phyloP scores from a whole-genome alignment of 2,888 invertebrate genomes.

The Drosophila lacicola region DNA sequence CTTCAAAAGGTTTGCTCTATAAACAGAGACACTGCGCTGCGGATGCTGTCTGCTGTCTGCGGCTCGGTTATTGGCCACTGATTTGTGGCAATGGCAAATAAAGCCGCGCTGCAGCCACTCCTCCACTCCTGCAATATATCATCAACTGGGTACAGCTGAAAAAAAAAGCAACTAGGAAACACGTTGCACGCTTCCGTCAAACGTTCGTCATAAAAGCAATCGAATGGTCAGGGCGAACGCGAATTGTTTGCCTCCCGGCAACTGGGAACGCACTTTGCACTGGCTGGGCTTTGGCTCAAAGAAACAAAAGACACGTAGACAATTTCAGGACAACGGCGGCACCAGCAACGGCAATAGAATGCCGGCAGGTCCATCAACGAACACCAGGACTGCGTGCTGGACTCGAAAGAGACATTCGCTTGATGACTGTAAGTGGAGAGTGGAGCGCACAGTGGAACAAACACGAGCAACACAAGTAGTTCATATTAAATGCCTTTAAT shows the following conservation, averaged over 20 bases:
- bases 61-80: slow-evolving; percentile 67
- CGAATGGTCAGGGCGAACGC: slow-evolving; percentile 34
- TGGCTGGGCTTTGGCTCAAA: neutral
- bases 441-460: slow-evolving; percentile 17
- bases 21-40: slow-evolving; percentile 34
- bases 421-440: slow-evolving; percentile 39
- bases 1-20: slow-evolving; percentile 64
- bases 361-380: slow-evolving; percentile 37
- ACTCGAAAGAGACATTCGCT: slow-evolving; percentile 63
- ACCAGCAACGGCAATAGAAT: slow-evolving; percentile 33
- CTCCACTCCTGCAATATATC: slow-evolving; percentile 45
- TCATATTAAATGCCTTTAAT: neutral
- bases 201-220: slow-evolving; percentile 61
- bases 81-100: slow-evolving; percentile 73
- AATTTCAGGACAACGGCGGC: slow-evolving; percentile 47
- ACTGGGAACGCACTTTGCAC: neutral
- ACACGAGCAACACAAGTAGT: no score
- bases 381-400: slow-evolving; percentile 36
- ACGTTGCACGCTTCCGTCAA: slow-evolving; percentile 60
- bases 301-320: slow-evolving; percentile 73
- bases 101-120: slow-evolving; percentile 38
- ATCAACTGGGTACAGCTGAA: slow-evolving; percentile 48
- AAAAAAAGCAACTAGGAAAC: slow-evolving; percentile 10
- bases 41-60: neutral
- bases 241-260: slow-evolving; percentile 49